Evolutionary conservation across 2,888 invertebrate genomes (phyloP), one percentile per base, ranked within the genome.

Genomic region (Heterodera filipjevi): DNA sequence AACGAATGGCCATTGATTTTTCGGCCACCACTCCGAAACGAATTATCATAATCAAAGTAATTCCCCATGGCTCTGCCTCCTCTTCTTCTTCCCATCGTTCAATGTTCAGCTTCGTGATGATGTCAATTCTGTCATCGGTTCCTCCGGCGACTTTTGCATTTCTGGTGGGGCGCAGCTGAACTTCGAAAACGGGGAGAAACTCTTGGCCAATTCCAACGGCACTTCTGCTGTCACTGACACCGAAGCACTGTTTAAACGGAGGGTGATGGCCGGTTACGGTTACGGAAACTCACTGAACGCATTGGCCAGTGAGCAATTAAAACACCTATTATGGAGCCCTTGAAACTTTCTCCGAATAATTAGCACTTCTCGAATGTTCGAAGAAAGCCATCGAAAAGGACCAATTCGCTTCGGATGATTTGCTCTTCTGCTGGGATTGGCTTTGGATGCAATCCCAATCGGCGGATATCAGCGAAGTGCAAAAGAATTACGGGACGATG

Each of bases 371-470:
- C 66, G 79, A 79, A 66, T 39, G 33, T 39, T 79, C 79, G 6
- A 68, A 44, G 44, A 79, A 68, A 22, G 77, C 66, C 12, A 79
- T 79, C 8, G 79, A 79, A 35, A 71, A n/a, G 30, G 79, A 79
- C 39, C 64, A 44, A 14, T 33, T 53, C 35, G 79, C 79, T 1
- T 49, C 70, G 33, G 78, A 79, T 16, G 79, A 78, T 44, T 27
- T 79, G 0, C 70, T 59, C 16, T 79, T 79, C 78, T 79, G 79
- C 59, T 79, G 79, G 79, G 66, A 73, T 44, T 79, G 77, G 79
- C 39, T 79, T 35, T 66, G 71, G 49, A 66, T 59, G 59, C 78
- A 77, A 77, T 79, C 49, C 59, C 76, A 79, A 64, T 71, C 70
- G 71, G 12, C 59, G 19, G 68, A 79, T 39, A 53, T 70, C 3